Evolutionary conservation across 1,140 invertebrate genomes (phyloP).

Genomic region (Oncopodura yosiiana): DNA sequence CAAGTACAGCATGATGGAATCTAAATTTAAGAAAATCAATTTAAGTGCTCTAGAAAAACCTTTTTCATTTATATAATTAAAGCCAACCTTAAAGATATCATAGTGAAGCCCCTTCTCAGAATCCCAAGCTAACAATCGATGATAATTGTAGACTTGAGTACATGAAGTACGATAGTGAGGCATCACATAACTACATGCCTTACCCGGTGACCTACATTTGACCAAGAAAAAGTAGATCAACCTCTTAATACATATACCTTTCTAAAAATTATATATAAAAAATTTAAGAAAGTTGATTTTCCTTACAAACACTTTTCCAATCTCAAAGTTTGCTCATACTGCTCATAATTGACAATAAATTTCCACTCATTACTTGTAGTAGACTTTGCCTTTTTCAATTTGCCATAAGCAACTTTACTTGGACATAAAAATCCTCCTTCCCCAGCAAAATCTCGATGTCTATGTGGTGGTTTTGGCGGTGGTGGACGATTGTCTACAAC

Average conservation of each 20-base stretch:
- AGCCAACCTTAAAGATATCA: constrained; percentile 66
- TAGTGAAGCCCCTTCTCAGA: constrained; percentile 67
- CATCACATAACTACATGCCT: constrained; percentile 65
- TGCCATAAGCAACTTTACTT: constrained; percentile 69
- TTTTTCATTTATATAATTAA: neutral
- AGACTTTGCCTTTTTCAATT: constrained; percentile 67
- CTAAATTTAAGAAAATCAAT: constrained; percentile 36
- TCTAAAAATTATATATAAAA: neutral
- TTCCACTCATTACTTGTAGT: constrained; percentile 69
- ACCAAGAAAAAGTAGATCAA: constrained; percentile 1
- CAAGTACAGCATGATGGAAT: constrained; percentile 75
- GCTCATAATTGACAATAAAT: constrained; percentile 74
- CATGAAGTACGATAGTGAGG: constrained; percentile 72
- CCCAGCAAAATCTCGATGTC: constrained; percentile 41
- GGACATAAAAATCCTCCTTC: constrained; percentile 61
- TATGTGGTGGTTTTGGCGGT: constrained; percentile 34
- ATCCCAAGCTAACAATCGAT: constrained; percentile 74
- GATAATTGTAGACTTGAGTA: constrained; percentile 74
- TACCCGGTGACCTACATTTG: constrained; percentile 54
- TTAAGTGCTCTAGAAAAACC: neutral
- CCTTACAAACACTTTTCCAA: constrained; percentile 71
- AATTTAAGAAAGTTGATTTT: neutral
- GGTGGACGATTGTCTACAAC: constrained; percentile 7
- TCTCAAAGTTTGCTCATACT: constrained; percentile 71
- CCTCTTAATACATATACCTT: neutral